A percentile compares a stretch with the other conserved stretches of the same genome.
Conservation (phyloP, 2,113 vertebrate species). For the Echinops telfairi region DNA sequence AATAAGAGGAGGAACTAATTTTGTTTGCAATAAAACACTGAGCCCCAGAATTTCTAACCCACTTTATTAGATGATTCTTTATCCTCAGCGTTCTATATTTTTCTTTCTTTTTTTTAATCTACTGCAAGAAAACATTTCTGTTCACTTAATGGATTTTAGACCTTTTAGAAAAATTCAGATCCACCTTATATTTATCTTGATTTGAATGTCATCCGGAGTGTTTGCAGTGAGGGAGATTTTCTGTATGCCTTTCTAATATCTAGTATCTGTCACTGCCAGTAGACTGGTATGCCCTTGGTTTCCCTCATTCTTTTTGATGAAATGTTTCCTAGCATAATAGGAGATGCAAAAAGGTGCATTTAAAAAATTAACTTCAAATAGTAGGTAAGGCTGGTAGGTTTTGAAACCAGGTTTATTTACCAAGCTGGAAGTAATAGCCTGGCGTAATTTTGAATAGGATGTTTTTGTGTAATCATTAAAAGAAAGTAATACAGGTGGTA, state of each 20-base stretch:
- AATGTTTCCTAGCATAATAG: conserved; percentile 72
- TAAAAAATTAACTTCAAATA: conserved; percentile 75
- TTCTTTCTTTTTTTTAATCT: conserved; percentile 19
- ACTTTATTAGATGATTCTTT: conserved; percentile 71
- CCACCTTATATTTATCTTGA: conserved; percentile 82
- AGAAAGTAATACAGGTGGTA: conserved; percentile 78
- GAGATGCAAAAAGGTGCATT: conserved; percentile 69
- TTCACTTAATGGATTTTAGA: conserved; percentile 77
- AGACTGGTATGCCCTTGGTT: conserved; percentile 54
- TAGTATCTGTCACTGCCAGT: conserved; percentile 75
- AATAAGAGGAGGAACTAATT: conserved; percentile 65
- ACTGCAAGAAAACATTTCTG: conserved; percentile 71
- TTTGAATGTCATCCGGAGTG: conserved; percentile 81
- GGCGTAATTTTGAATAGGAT: conserved; percentile 64
- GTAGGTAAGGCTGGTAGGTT: conserved; percentile 60
- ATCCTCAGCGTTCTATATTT: conserved; percentile 50
- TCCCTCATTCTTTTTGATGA: conserved; percentile 74
- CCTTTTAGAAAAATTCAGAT: conserved; percentile 76
- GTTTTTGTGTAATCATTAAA: conserved; percentile 76
- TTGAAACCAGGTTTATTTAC: conserved; percentile 69
- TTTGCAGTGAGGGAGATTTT: conserved; percentile 80
- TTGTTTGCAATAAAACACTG: conserved; percentile 56
- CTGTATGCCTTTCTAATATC: conserved; percentile 77
- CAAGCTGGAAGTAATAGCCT: conserved; percentile 65
- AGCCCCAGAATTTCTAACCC: conserved; percentile 59